Conservation (phyloP, 1,140 invertebrate genomes). For the Tigriopus japonicus region DNA sequence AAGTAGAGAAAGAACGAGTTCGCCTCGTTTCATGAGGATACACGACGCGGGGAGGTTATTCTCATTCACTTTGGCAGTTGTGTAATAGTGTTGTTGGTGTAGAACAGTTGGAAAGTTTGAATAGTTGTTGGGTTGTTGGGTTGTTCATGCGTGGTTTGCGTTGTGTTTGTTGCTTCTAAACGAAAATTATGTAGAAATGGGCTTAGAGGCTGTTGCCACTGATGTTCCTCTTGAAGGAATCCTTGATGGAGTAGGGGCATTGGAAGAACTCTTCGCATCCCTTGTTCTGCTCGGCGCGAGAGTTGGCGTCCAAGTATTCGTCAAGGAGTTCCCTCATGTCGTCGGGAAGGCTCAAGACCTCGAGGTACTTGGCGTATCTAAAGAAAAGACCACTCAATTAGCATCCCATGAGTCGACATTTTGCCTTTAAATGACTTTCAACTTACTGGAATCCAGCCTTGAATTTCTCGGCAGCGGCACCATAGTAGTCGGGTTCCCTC, state of each 20-base stretch:
- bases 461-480: constrained; percentile 1
- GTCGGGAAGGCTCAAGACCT: constrained; percentile 13
- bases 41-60: background rate
- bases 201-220: constrained; percentile 11
- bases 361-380: constrained; percentile 15
- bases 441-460: constrained; percentile 15
- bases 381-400: background rate
- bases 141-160: background rate
- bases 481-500: constrained; percentile 11
- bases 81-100: background rate
- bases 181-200: background rate
- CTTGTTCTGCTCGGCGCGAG: background rate
- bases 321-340: constrained; percentile 15
- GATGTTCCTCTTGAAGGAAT: constrained; percentile 14
- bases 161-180: background rate
- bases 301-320: constrained; percentile 14
- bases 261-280: constrained; percentile 12
- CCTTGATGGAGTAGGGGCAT: constrained; percentile 16
- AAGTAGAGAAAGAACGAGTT: too few relatives aligned
- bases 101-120: background rate
- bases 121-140: background rate
- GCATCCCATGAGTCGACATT: background rate
- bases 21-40: background rate
- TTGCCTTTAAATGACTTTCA: background rate
- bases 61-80: background rate